Percentiles rank a stretch among this genome's conserved stretches.
Conservation (phyloP, 1,140 invertebrate genomes). For the Sminthurinus signatus region DNA sequence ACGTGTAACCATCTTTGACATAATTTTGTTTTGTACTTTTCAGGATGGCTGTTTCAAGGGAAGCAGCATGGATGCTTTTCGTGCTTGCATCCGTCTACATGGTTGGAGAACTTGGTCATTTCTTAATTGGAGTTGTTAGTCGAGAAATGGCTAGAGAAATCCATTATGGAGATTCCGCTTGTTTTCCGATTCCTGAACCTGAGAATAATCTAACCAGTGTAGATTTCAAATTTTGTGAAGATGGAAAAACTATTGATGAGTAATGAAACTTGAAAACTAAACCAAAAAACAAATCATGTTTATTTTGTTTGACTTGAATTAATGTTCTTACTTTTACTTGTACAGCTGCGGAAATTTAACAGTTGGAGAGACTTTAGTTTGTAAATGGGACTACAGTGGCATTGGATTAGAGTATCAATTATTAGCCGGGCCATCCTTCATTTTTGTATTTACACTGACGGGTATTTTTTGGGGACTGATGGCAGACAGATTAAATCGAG, state of each 20-base stretch:
- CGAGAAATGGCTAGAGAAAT: slow-evolving; percentile 74
- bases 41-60: not conserved
- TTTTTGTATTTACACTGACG: slow-evolving; percentile 79
- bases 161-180: slow-evolving; percentile 80
- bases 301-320: too few species aligned
- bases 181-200: slow-evolving; percentile 64
- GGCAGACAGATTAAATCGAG: slow-evolving; percentile 66
- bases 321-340: too few species aligned
- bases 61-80: slow-evolving; percentile 52
- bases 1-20: too few species aligned
- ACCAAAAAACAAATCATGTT: too few species aligned
- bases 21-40: too few species aligned
- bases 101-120: slow-evolving; percentile 76
- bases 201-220: slow-evolving; percentile 45
- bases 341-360: slow-evolving; percentile 9
- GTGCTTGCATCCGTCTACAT: slow-evolving; percentile 74
- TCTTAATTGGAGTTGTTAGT: slow-evolving; percentile 77
- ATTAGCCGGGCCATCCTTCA: slow-evolving; percentile 83
- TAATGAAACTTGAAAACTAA: slow-evolving; percentile 47
- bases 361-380: slow-evolving; percentile 56
- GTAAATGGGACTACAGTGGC: slow-evolving; percentile 89
- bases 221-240: slow-evolving; percentile 55
- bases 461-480: slow-evolving; percentile 77
- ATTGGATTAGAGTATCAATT: slow-evolving; percentile 86
- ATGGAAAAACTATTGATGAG: slow-evolving; percentile 56